A percentile compares a stretch with the other conserved stretches of the same genome.
phyloP scores from a whole-genome alignment of 1,140 invertebrate species.

The Lucilia sericata region DNA sequence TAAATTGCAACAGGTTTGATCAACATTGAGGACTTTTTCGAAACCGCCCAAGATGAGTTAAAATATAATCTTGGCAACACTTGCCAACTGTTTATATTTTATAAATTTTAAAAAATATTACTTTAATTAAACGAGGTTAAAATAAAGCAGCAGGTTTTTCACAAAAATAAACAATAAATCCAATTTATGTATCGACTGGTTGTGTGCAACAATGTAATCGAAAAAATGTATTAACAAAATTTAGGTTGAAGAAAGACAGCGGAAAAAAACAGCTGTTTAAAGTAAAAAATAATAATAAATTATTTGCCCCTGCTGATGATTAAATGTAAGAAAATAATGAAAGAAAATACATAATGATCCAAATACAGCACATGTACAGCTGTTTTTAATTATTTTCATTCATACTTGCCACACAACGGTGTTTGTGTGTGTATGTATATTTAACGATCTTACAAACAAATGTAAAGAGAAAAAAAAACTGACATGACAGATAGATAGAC shows the following conservation, averaged over 20 bases:
- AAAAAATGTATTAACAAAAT: background rate
- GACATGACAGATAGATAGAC: too few species aligned
- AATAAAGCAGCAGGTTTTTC: too few species aligned
- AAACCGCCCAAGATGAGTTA: too few species aligned
- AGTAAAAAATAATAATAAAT: background rate
- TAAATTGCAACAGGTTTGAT: too few species aligned
- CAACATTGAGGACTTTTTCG: too few species aligned
- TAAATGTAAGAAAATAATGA: background rate
- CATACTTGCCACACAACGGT: background rate
- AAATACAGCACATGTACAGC: background rate
- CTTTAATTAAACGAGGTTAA: too few species aligned
- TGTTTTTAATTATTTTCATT: conserved; percentile 18
- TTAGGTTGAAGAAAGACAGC: background rate
- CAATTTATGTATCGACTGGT: background rate
- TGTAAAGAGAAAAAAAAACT: too few species aligned
- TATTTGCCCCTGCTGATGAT: background rate
- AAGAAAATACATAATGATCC: background rate
- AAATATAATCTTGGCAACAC: too few species aligned
- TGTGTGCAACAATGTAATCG: background rate
- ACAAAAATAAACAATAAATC: background rate
- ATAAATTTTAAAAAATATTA: too few species aligned
- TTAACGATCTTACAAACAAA: too few species aligned
- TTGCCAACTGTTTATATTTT: too few species aligned
- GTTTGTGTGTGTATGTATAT: background rate
- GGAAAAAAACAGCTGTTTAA: background rate